These are phyloP conservation scores for Tauraco hartlaubi DNA, from an alignment of 2,797 vertebrate species.

Conservation along the genomic window DNA sequence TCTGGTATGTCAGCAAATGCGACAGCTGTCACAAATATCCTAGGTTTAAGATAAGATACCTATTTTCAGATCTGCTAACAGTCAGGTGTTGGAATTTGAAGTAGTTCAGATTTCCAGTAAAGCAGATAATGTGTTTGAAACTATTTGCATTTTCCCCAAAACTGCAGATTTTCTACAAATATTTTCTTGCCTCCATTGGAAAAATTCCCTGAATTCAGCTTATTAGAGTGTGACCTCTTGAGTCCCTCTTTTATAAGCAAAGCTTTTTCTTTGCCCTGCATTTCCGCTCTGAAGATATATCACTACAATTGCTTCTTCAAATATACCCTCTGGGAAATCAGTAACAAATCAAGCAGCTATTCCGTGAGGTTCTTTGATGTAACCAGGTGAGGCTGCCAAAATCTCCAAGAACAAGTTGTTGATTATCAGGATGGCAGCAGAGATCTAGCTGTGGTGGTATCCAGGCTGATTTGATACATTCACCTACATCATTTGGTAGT, in stretches of 20 bases:
- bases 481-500: background rate
- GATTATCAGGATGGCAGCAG: constrained; percentile 7
- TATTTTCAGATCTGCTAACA: constrained; percentile 53
- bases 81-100: constrained; percentile 28
- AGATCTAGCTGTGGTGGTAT: background rate
- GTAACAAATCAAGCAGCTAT: constrained; percentile 68
- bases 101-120: constrained; percentile 8
- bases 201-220: background rate
- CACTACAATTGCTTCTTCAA: constrained; percentile 41
- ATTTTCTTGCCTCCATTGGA: background rate
- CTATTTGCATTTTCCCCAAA: background rate
- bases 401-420: constrained; percentile 26
- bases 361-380: constrained; percentile 53
- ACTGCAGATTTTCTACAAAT: background rate
- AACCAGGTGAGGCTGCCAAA: constrained; percentile 65
- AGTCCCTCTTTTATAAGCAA: background rate
- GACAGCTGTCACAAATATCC: constrained; percentile 53
- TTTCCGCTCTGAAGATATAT: constrained; percentile 32
- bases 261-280: background rate
- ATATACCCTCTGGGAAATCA: constrained; percentile 64
- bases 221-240: background rate
- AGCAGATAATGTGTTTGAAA: constrained; percentile 8
- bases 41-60: constrained; percentile 43
- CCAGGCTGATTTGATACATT: background rate
- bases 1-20: constrained; percentile 38